Base-by-base conservation (phyloP, 2,888 invertebrate genomes). In the Strigamia transsilvanica region DNA sequence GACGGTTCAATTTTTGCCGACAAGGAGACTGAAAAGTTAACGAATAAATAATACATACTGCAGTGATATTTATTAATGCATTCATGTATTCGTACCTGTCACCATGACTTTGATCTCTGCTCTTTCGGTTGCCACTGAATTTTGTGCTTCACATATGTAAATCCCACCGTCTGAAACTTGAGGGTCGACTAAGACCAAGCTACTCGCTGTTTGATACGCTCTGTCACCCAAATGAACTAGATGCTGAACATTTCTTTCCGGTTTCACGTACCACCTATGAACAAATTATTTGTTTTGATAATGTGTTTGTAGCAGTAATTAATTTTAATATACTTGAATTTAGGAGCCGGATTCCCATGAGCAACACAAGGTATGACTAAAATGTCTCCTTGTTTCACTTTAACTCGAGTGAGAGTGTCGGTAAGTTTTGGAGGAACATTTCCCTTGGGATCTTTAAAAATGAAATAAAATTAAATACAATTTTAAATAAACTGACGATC, bases 1-100 rank as follows among this genome's bases (percentile, higher is more conserved):
- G 93, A 93, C 0, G 97, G 98, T 87, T 96, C 96, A 83, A 98
- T 94, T 85, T 93, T 92, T 0, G 96, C 94, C 84, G 94, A 93
- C 83, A 98, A 88, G 0, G 97, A 96, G 82, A 96, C 97, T 90
- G 86, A n/a, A 86, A 78, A 66, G 21, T n/a, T 27, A 61, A 80
- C 13, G 46, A 10, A 32, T 13, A n/a, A 61, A 21, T 61, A 21
- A 46, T 46, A n/a, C 12, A 15, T 15, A 12, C 5, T n/a, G 12
- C 4, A 46, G 15, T 15, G 1, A 13, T 15, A 46, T 12, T 1
- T 15, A 46, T 38, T 61, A 61, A 61, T 61, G 13, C 10, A 61
- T 12, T 21, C n/a, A 46, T 85, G 27, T 27, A 27, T 27, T 1
- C 27, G 27, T 86, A 88, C 88, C 87, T 83, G 85, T 86, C 3